Conservation (phyloP, 2,113 vertebrate genomes). For the Rhombomys opimus region DNA sequence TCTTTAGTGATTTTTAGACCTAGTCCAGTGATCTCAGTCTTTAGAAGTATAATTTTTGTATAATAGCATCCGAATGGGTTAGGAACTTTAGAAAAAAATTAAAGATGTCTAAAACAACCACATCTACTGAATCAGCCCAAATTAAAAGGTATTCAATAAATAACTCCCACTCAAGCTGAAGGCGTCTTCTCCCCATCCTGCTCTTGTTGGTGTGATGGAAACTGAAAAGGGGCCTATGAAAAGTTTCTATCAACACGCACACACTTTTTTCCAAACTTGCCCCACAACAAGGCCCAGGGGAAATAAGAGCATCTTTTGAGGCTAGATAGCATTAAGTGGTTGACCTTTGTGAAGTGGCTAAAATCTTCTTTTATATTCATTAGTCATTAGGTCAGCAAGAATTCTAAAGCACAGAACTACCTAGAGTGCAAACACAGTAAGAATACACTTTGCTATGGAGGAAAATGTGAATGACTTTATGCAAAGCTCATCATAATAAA, state of each 20-base stretch:
- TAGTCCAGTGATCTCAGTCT: background rate
- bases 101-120: background rate
- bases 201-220: background rate
- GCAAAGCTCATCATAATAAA: background rate
- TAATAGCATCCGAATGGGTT: background rate
- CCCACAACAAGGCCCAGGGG: background rate
- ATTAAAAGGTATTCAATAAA: background rate
- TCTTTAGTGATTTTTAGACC: constrained; percentile 2
- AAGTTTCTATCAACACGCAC: background rate
- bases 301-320: constrained; percentile 38
- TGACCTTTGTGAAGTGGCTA: constrained; percentile 60
- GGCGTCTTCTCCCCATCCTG: background rate
- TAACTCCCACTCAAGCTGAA: background rate
- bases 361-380: constrained; percentile 62
- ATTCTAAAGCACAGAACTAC: constrained; percentile 50
- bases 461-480: constrained; percentile 20
- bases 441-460: constrained; percentile 14
- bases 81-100: background rate
- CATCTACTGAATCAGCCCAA: background rate
- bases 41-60: constrained; percentile 29
- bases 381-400: constrained; percentile 56
- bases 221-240: background rate
- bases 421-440: constrained; percentile 19
- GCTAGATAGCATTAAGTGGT: constrained; percentile 51
- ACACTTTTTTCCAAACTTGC: background rate